Evolutionary conservation across 2,797 vertebrate genomes (phyloP).

Genomic region (Orientallactaga sibirica): DNA sequence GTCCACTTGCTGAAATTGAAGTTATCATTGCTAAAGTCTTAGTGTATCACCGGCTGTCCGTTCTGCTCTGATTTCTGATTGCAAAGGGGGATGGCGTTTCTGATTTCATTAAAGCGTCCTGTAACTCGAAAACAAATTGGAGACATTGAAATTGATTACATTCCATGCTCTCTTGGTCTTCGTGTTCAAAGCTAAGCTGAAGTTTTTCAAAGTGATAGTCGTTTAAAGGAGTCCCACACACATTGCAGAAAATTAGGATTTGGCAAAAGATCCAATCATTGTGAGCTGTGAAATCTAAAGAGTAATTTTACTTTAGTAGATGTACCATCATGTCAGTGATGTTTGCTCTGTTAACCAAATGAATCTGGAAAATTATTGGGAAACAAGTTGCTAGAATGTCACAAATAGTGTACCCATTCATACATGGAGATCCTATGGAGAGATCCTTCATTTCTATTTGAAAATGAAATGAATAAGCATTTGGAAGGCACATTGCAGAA

Average conservation of each 20-base stretch:
- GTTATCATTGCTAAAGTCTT: not conserved
- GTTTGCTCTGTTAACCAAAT: not conserved
- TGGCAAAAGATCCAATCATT: conserved; percentile 44
- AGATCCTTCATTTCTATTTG: not conserved
- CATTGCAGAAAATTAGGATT: conserved; percentile 48
- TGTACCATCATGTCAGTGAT: not conserved
- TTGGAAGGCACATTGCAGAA: not conserved
- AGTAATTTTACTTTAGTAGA: conserved; percentile 44
- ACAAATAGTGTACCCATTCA: not conserved
- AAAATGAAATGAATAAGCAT: not conserved
- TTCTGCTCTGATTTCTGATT: not conserved
- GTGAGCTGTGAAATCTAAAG: conserved; percentile 26
- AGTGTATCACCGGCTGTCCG: not conserved
- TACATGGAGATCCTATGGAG: not conserved
- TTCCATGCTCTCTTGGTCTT: conserved; percentile 67
- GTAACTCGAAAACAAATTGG: conserved; percentile 56
- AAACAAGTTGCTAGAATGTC: not conserved
- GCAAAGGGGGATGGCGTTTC: conserved; percentile 59
- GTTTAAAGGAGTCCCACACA: conserved; percentile 16
- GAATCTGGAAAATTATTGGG: not conserved
- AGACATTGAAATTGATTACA: conserved; percentile 71
- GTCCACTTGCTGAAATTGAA: not conserved
- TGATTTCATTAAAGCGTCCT: conserved; percentile 61
- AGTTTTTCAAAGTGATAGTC: conserved; percentile 59
- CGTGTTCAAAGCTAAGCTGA: conserved; percentile 35